Conservation (phyloP, 2,888 invertebrate genomes). For the Drosophila picticornis region DNA sequence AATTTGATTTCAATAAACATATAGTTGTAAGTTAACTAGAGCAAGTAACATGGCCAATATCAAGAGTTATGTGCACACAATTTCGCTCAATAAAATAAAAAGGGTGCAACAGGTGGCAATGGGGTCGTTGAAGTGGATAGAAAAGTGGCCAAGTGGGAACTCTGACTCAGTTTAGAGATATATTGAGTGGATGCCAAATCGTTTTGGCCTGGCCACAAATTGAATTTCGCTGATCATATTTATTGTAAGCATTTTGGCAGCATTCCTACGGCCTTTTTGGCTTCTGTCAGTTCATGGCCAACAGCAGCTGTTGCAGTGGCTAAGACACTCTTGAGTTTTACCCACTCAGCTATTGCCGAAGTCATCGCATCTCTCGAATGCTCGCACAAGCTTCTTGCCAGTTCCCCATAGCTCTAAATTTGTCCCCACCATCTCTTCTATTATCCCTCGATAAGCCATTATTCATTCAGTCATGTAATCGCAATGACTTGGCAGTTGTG, state of each 20-base stretch:
- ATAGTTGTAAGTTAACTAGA: slow-evolving; percentile 31
- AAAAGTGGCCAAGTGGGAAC: slow-evolving; percentile 5
- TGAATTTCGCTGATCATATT: slow-evolving; percentile 47
- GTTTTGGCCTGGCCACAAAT: slow-evolving; percentile 38
- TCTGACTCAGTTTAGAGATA: background rate
- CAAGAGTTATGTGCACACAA: slow-evolving; percentile 43
- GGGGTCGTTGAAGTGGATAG: slow-evolving; percentile 5
- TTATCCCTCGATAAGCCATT: slow-evolving; percentile 4
- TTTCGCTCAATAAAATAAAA: slow-evolving; percentile 26
- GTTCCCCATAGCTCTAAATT: background rate
- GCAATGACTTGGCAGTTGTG: slow-evolving; percentile 54
- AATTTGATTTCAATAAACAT: slow-evolving; percentile 55
- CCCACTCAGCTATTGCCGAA: slow-evolving; percentile 34
- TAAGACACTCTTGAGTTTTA: slow-evolving; percentile 22
- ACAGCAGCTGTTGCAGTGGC: slow-evolving; percentile 46
- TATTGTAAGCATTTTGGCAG: slow-evolving; percentile 39
- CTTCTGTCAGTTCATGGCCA: slow-evolving; percentile 41
- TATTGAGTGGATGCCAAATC: slow-evolving; percentile 42
- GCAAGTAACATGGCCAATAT: slow-evolving; percentile 56
- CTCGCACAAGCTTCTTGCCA: slow-evolving; percentile 18
- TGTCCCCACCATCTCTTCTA: background rate
- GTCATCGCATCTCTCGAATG: slow-evolving; percentile 59
- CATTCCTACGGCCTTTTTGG: slow-evolving; percentile 12
- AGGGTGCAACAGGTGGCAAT: slow-evolving; percentile 17
- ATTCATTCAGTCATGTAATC: slow-evolving; percentile 53